A percentile compares a stretch with the other conserved stretches of the same genome.
These are phyloP conservation scores for Drosophila grimshawi DNA, from an alignment of 1,140 invertebrate species.

Conservation along the genomic window DNA sequence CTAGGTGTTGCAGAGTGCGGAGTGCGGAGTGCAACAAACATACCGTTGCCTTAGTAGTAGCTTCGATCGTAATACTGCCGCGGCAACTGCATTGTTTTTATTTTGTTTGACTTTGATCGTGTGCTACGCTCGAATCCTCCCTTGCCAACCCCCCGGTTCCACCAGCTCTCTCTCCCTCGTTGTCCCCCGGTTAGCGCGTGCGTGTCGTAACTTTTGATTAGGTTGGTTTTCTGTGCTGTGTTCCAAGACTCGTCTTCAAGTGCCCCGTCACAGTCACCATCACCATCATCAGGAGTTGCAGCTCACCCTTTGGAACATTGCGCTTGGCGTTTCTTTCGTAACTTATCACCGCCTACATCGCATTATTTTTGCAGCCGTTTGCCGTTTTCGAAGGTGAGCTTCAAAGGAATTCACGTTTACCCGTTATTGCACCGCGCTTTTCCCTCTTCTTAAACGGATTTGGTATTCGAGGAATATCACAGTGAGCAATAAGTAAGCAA, in stretches of 20 bases:
- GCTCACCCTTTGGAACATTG: slow-evolving; percentile 54
- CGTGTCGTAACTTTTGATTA: slow-evolving; percentile 81
- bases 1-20: slow-evolving; percentile 9
- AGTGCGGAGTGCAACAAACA: slow-evolving; percentile 39
- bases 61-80: slow-evolving; percentile 48
- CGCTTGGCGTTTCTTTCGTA: slow-evolving; percentile 58
- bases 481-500: too few species aligned
- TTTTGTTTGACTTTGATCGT: slow-evolving; percentile 70
- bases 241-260: slow-evolving; percentile 48
- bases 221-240: slow-evolving; percentile 36
- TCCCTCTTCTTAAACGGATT: background rate
- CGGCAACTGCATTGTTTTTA: slow-evolving; percentile 68
- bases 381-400: slow-evolving; percentile 59
- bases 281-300: slow-evolving; percentile 9
- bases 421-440: slow-evolving; percentile 23
- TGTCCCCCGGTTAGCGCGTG: slow-evolving; percentile 57
- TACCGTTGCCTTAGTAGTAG: slow-evolving; percentile 25
- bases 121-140: slow-evolving; percentile 19
- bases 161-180: background rate
- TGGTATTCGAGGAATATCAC: background rate
- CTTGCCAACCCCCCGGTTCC: background rate
- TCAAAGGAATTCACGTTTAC: slow-evolving; percentile 42
- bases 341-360: slow-evolving; percentile 73
- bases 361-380: slow-evolving; percentile 44
- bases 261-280: slow-evolving; percentile 18